A percentile compares a stretch with the other conserved stretches of the same genome.
Evolutionary conservation across 2,888 invertebrate genomes (phyloP).

Genomic region (Chrysopilus asiliformis): DNA sequence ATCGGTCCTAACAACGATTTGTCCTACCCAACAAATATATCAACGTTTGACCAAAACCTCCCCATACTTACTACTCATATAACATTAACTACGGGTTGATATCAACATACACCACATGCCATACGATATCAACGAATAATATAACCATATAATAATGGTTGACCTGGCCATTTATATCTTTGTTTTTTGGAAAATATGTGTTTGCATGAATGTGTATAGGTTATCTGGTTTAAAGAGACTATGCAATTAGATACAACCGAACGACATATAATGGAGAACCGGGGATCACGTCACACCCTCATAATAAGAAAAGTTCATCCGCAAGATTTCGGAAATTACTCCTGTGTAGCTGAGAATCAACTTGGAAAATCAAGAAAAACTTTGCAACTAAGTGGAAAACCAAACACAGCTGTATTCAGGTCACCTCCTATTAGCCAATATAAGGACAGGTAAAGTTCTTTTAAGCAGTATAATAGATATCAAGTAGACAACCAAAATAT

Average conservation of each 20-base stretch:
- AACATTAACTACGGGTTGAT: too few species aligned
- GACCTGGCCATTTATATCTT: background rate
- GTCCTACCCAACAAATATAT: too few species aligned
- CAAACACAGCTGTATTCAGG: constrained; percentile 49
- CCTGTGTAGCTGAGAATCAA: constrained; percentile 54
- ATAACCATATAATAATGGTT: background rate
- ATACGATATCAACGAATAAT: too few species aligned
- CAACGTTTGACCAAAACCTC: too few species aligned
- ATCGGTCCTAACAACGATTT: too few species aligned
- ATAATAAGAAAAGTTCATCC: constrained; percentile 53
- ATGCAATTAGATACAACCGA: constrained; percentile 55
- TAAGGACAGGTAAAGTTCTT: constrained; percentile 35
- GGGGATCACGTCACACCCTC: constrained; percentile 51
- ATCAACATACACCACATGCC: too few species aligned
- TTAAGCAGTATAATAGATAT: too few species aligned
- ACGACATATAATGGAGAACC: constrained; percentile 50
- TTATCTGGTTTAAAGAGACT: constrained; percentile 54
- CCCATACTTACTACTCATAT: too few species aligned
- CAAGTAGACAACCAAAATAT: too few species aligned
- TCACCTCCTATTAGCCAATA: constrained; percentile 47
- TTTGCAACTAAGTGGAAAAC: constrained; percentile 52
- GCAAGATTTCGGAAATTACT: constrained; percentile 56
- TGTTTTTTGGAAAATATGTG: background rate
- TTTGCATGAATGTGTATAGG: constrained; percentile 40
- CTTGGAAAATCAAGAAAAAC: constrained; percentile 51